Base-by-base conservation (phyloP, 1,140 invertebrate species). In the Brachionus rotundiformis region DNA sequence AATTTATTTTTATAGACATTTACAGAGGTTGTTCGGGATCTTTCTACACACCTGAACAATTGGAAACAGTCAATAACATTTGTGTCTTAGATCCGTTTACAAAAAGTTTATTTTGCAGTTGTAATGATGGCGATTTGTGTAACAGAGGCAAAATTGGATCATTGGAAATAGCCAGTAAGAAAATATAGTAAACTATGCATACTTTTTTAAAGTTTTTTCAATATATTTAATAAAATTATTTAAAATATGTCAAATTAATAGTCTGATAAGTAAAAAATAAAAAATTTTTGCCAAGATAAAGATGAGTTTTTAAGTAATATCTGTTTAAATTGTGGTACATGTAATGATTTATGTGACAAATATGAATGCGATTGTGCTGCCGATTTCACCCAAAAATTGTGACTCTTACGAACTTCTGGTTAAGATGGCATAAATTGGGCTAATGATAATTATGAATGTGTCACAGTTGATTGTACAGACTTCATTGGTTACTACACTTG, bases 271-370 rank as follows among this genome's bases (percentile, higher is more conserved):
- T n/a, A n/a, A n/a, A n/a, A n/a, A n/a, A n/a, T n/a, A n/a, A n/a
- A n/a, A n/a, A n/a, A n/a, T n/a, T n/a, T n/a, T n/a, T n/a, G n/a
- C n/a, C n/a, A n/a, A 79, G 76, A 83, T 36, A 71, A 84, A 6
- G 75, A 85, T 76, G 94, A 97, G 86, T 99, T 96, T 86, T 96
- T 95, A 85, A 95, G 94, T 0, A 93, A 93, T 84, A 95, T 96
- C 0, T 99, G 96, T 86, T 88, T 91, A 82, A 94, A 96, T 86
- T 93, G 92, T 33, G 95, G 94, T 0, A 92, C 91, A 0, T 98
- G 96, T 84, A 6, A 61, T 5, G 76, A 80, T 65, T 36, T 36
- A 59, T 33, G 31, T 13, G 25, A 80, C 25, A 54, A 47, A 61
- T 80, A 54, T 36, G 41, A 54, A n/a, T 80, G 77, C 41, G 11